Conservation (phyloP, 2,797 vertebrate species). For the Anguilla megastoma region DNA sequence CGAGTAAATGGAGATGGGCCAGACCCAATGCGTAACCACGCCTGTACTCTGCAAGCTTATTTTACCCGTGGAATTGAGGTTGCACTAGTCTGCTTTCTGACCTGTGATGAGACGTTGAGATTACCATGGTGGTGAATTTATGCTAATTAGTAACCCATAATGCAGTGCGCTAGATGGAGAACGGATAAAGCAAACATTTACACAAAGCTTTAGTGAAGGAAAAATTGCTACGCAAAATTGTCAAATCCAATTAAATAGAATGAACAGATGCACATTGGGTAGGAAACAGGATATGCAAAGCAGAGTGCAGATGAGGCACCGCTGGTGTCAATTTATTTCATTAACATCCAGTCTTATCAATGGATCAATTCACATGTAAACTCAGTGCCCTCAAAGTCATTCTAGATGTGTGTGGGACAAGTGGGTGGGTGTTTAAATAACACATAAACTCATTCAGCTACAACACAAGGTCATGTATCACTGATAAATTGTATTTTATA, state of each 20-base stretch:
- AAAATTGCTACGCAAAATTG: not conserved
- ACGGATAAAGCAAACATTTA: not conserved
- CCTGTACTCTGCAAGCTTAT: not conserved
- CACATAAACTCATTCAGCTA: not conserved
- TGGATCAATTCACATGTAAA: not conserved
- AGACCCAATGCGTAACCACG: not conserved
- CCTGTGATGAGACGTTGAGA: not conserved
- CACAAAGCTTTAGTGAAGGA: not conserved
- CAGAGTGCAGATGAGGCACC: not conserved
- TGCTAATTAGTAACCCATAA: conserved; percentile 27
- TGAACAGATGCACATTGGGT: not conserved
- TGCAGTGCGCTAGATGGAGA: conserved; percentile 4
- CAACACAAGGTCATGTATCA: not conserved
- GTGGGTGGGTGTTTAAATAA: not conserved
- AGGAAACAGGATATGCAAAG: not conserved
- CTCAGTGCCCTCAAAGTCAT: not conserved
- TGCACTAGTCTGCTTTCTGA: not conserved
- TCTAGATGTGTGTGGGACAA: not conserved
- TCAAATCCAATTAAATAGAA: not conserved
- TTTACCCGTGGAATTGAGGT: not conserved
- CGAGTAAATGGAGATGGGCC: not conserved
- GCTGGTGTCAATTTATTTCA: too few species aligned
- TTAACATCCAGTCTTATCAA: not conserved
- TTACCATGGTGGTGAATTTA: conserved; percentile 28
- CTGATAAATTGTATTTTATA: not conserved